Evolutionary conservation across 2,113 vertebrate species (phyloP).

Genomic region (Numenius arquata): DNA sequence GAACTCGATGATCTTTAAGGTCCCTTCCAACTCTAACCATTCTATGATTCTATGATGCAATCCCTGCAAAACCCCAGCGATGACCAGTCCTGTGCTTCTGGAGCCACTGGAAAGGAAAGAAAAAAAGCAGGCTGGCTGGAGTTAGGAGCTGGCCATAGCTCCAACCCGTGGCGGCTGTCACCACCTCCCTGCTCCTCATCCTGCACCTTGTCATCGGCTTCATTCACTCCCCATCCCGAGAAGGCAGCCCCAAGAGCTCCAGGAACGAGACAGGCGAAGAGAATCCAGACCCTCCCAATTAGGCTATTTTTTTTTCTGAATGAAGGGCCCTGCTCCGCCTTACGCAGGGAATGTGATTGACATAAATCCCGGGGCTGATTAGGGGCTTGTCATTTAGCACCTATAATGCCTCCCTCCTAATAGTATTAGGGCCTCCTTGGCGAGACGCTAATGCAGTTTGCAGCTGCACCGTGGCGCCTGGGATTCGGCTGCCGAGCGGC

Average conservation of each 20-base stretch:
- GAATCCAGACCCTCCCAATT: constrained; percentile 37
- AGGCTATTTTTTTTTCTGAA: not conserved
- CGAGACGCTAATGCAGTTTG: constrained; percentile 47
- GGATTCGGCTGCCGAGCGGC: not conserved
- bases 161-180: not conserved
- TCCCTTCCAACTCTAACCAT: no score
- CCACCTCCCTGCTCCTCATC: not conserved
- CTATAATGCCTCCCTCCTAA: constrained; percentile 34
- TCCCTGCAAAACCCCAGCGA: not conserved
- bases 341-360: not conserved
- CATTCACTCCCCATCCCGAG: accelerated
- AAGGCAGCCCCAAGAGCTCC: not conserved
- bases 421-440: constrained; percentile 9
- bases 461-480: constrained; percentile 50
- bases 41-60: not conserved
- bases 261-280: not conserved
- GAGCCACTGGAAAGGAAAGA: accelerated
- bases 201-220: not conserved
- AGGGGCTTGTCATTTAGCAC: constrained; percentile 55
- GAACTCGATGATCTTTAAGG: no score
- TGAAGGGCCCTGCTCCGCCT: not conserved
- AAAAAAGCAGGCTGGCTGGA: not conserved
- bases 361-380: constrained; percentile 9
- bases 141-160: accelerated
- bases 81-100: accelerated